These are phyloP conservation scores for Lophotriccus pileatus DNA, from an alignment of 2,797 vertebrate species.

Conservation along the genomic window DNA sequence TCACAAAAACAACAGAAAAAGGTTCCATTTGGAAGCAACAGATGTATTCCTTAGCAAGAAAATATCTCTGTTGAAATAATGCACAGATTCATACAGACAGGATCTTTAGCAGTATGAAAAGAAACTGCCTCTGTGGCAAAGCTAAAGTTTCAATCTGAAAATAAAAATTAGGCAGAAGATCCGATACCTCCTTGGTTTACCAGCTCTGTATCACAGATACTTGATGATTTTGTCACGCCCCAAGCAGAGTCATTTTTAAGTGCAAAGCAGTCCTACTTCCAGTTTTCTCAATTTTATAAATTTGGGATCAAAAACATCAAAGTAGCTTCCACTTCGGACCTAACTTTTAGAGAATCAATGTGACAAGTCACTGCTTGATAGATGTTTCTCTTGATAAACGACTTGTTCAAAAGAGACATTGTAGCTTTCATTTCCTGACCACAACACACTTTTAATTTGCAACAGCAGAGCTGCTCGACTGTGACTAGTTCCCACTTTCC, in stretches of 20 bases:
- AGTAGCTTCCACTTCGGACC: constrained; percentile 75
- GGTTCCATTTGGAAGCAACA: constrained; percentile 52
- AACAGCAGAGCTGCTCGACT: constrained; percentile 80
- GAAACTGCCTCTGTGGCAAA: neutral
- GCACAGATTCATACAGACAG: neutral
- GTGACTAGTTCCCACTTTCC: constrained; percentile 75
- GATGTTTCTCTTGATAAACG: constrained; percentile 85
- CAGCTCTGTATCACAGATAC: constrained; percentile 8
- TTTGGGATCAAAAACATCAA: constrained; percentile 81
- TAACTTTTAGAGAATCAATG: constrained; percentile 81
- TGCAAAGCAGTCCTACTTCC: constrained; percentile 53
- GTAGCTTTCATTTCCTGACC: constrained; percentile 87
- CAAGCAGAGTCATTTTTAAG: constrained; percentile 20
- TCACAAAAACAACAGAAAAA: constrained; percentile 20
- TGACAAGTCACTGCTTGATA: constrained; percentile 83
- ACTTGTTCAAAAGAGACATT: constrained; percentile 86
- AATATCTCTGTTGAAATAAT: neutral
- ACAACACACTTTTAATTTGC: constrained; percentile 86
- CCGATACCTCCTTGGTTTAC: neutral
- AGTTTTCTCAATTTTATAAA: constrained; percentile 76
- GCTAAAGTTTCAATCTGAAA: neutral
- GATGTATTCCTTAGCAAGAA: constrained; percentile 29
- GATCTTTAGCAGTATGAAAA: neutral
- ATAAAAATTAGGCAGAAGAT: constrained; percentile 11
- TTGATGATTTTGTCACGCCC: constrained; percentile 29